Percentiles rank a stretch among this genome's conserved stretches.
phyloP scores from a whole-genome alignment of 2,888 invertebrate species.

The Danaus chrysippus region DNA sequence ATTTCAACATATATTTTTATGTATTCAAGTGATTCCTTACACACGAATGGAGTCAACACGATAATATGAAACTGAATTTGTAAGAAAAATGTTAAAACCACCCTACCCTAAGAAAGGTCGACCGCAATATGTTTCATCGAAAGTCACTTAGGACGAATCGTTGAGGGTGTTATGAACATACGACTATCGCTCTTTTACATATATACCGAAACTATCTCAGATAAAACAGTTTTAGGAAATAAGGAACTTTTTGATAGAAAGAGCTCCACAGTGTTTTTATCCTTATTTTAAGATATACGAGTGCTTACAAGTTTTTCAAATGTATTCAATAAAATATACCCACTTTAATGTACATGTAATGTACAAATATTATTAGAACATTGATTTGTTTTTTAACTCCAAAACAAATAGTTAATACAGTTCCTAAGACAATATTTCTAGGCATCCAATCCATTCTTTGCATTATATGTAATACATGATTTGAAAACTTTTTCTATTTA shows the following conservation, averaged over 20 bases:
- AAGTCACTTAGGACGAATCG: conserved; percentile 66
- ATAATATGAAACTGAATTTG: conserved; percentile 43
- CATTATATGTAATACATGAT: no score
- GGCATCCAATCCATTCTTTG: no score
- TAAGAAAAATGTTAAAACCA: conserved; percentile 67
- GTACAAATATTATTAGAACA: no score
- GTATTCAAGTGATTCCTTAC: conserved; percentile 5
- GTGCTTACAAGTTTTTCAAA: background rate
- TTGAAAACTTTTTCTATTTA: no score
- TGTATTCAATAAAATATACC: background rate
- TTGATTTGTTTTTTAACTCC: no score
- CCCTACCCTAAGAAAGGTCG: conserved; percentile 52
- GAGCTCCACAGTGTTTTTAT: background rate
- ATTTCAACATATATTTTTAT: background rate
- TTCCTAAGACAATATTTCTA: no score
- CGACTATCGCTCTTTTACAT: conserved; percentile 9
- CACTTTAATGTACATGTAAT: no score
- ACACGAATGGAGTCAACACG: conserved; percentile 26
- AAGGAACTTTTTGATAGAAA: background rate
- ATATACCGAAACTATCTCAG: conserved; percentile 18
- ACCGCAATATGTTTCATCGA: conserved; percentile 67
- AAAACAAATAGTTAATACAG: no score
- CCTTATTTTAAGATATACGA: background rate
- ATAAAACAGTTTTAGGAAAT: conserved; percentile 7
- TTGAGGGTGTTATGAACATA: conserved; percentile 31